These are phyloP conservation scores for Moxostoma hubbsi DNA, from an alignment of 2,797 vertebrate genomes.

Conservation along the genomic window DNA sequence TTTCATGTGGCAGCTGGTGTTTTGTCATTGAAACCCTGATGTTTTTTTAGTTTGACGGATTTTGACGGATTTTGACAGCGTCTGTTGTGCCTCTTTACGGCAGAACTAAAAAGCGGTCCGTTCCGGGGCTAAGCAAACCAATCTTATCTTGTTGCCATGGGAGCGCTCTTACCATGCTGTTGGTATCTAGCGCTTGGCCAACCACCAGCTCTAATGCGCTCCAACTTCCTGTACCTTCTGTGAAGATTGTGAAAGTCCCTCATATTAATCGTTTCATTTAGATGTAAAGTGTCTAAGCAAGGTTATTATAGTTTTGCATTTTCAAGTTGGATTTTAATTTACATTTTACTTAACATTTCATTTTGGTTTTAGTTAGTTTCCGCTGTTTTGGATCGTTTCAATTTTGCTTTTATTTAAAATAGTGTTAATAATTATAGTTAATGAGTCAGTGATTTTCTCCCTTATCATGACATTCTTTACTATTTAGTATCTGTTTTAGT, in stretches of 20 bases:
- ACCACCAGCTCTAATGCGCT: slow-evolving; percentile 73
- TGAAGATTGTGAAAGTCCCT: slow-evolving; percentile 6
- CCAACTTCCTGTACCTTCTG: slow-evolving; percentile 61
- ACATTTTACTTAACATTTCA: too few species aligned
- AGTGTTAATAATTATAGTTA: too few species aligned
- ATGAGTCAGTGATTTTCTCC: too few species aligned
- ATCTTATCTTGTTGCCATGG: slow-evolving; percentile 79
- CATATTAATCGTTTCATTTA: background rate
- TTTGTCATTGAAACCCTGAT: slow-evolving; percentile 11
- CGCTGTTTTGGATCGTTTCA: too few species aligned
- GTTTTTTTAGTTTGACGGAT: slow-evolving; percentile 16
- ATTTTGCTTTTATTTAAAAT: too few species aligned
- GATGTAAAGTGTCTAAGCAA: too few species aligned
- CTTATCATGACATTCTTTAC: too few species aligned
- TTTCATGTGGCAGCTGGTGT: slow-evolving; percentile 13
- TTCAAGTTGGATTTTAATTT: too few species aligned
- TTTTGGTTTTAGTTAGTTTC: too few species aligned
- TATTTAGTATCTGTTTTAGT: too few species aligned
- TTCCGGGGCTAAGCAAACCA: slow-evolving; percentile 67
- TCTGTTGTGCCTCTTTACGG: background rate
- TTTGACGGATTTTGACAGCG: background rate
- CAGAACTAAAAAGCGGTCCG: slow-evolving; percentile 60
- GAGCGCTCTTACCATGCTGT: slow-evolving; percentile 67
- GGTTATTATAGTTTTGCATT: too few species aligned
- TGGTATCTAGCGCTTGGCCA: slow-evolving; percentile 62